Evolutionary conservation across 2,888 invertebrate species (phyloP), one percentile per base, ranked within the genome.

Genomic region (Tetrapedia diversipes): DNA sequence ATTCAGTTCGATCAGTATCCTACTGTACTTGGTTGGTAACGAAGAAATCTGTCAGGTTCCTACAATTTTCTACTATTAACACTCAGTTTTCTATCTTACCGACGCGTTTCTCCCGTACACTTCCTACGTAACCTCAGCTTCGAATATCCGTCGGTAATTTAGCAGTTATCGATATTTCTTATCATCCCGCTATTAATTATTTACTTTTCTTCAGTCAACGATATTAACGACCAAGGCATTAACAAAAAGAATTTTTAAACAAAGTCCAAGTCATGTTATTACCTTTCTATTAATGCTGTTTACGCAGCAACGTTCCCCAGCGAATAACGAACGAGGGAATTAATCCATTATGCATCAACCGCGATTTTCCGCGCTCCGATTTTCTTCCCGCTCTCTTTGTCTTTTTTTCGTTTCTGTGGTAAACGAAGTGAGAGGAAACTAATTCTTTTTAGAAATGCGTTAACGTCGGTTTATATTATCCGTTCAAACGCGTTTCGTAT

Each of bases 311-410:
- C n/a, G n/a, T n/a, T n/a, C n/a, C n/a, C n/a, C n/a, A n/a, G n/a
- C n/a, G n/a, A n/a, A 54, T 10, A 41, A 53, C 60, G 41, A 27
- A 39, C 39, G 61, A 56, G 57, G 57, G 74, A 71, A 75, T 74
- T 74, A 80, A 82, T 80, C 51, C 54, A 19, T 56, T 57, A 45
- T 63, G 19, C 56, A 60, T 69, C 51, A 57, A 37, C 51, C 19
- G 14, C 56, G 32, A 83, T 83, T 83, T 80, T 72, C 75, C 56
- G 39, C 24, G 4, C 34, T 34, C 24, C 34, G 49, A 19, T 24
- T 49, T 53, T 8, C 24, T 29, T n/a, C 14, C 32, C 27, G 43
- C 34, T 7, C 19, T 7, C 19, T 45, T 54, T 53, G n/a, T n/a
- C 57, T 24, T 59, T 69, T 71, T 43, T 61, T 32, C 65, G 69